Base-by-base conservation (phyloP, 2,888 invertebrate species). In the Lasioglossum villosulum region DNA sequence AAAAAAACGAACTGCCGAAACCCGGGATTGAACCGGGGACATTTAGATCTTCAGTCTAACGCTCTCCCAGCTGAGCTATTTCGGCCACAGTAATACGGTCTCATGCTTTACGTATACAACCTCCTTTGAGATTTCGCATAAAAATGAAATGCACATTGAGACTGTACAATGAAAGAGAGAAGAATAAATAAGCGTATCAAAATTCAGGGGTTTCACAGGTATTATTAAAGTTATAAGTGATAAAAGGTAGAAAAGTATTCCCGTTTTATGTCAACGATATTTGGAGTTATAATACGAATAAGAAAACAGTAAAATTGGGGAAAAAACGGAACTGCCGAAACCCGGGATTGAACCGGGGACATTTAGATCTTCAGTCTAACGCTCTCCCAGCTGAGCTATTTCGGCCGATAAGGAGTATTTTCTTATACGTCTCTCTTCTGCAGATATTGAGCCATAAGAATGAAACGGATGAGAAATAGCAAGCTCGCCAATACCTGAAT, bases 371-470 rank as follows among this genome's bases (percentile, higher is more conserved):
- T 83, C 83, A 86, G 79, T 66, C 83, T 82, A 80, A 80, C 80
- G 86, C 86, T 83, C 83, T 86, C 78, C 83, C 86, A 86, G 52
- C 87, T 83, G 86, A 87, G 86, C 86, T 87, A 84, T 83, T 87
- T 89, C 86, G 87, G 86, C 83, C n/a, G n/a, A n/a, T n/a, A n/a
- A n/a, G n/a, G n/a, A n/a, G n/a, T n/a, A n/a, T n/a, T n/a, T n/a
- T n/a, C n/a, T n/a, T n/a, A n/a, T n/a, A n/a, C n/a, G n/a, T n/a
- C n/a, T n/a, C n/a, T n/a, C n/a, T n/a, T n/a, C n/a, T n/a, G n/a
- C n/a, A n/a, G n/a, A n/a, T n/a, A n/a, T n/a, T n/a, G n/a, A n/a
- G n/a, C n/a, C n/a, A n/a, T n/a, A n/a, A n/a, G n/a, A n/a, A n/a
- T n/a, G n/a, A n/a, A n/a, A n/a, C n/a, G n/a, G n/a, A n/a, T n/a